Base-by-base conservation (phyloP, 1,140 invertebrate genomes). In the Augochlora pura region DNA sequence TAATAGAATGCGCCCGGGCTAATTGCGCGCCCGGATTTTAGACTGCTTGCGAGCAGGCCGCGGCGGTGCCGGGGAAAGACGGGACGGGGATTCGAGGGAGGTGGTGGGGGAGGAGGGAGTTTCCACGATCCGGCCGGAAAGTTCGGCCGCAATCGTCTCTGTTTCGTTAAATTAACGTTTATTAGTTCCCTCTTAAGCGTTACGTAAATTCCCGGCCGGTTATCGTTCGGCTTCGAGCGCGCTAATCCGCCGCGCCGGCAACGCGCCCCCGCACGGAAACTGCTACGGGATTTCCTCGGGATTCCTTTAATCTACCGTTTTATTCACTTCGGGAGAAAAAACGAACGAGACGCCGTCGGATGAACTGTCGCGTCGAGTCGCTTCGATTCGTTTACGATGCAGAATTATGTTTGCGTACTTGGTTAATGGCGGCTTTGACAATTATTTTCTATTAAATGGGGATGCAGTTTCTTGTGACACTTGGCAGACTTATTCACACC, bases 101-200 rank as follows among this genome's bases (percentile, higher is more conserved):
- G n/a, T n/a, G n/a, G n/a, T n/a, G n/a, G n/a, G n/a, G n/a, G n/a
- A 49, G 21, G 62, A 16, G 4, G 38, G 68, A 78, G 60, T 64
- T 78, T 72, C 46, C 46, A 27, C 2, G 49, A 38, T 63, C 27
- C 38, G 70, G 27, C 4, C 27, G 52, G 69, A 81, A 86, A 85
- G 70, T 86, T 84, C 66, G 52, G 21, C 74, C n/a, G 59, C 32
- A 49, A 66, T 76, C 74, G 66, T 71, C 71, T 59, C 77, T 84
- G 76, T 86, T 88, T 86, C 79, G 86, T 88, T 77, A 77, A 88
- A 89, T 87, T 85, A 89, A 89, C 82, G 87, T 86, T 89, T 88
- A 89, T 89, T 88, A 88, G 84, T 86, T 87, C 84, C 80, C 79
- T 77, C 78, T 84, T 70, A 77, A 46, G 70, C 68, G 72, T 68